phyloP scores from a whole-genome alignment of 2,113 vertebrate species.

The Leucosticte australis region DNA sequence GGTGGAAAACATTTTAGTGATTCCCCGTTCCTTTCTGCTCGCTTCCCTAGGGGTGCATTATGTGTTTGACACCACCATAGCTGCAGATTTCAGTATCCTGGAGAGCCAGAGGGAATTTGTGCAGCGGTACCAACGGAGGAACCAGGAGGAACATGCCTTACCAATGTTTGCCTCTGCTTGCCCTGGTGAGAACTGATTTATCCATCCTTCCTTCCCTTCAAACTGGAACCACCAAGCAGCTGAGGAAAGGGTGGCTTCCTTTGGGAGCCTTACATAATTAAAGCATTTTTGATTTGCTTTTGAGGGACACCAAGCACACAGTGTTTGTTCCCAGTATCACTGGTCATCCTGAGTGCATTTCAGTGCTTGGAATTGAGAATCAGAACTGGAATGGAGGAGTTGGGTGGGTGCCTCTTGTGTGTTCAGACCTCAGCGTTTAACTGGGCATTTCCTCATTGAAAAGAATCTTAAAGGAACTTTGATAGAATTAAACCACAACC shows the following conservation, averaged over 20 bases:
- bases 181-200: constrained; percentile 80
- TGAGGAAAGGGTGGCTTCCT: not conserved
- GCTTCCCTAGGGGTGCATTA: constrained; percentile 81
- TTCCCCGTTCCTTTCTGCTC: not conserved
- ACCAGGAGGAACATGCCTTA: constrained; percentile 82
- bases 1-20: not conserved
- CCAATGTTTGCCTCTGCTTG: constrained; percentile 98
- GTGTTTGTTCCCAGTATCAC: not conserved
- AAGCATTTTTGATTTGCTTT: not conserved
- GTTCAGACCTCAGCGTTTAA: not conserved
- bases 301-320: not conserved
- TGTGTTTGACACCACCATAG: constrained; percentile 89
- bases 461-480: not conserved
- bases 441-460: not conserved
- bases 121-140: constrained; percentile 83
- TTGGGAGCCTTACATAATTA: not conserved
- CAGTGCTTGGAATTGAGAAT: not conserved
- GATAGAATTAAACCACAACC: not conserved
- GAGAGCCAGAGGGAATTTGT: constrained; percentile 95
- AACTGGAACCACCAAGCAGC: not conserved
- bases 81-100: constrained; percentile 92
- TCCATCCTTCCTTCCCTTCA: not conserved
- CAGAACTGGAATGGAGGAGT: not conserved
- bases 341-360: not conserved
- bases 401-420: not conserved